Base-by-base conservation (phyloP, 2,888 invertebrate genomes). In the Trachelus troglodyta region DNA sequence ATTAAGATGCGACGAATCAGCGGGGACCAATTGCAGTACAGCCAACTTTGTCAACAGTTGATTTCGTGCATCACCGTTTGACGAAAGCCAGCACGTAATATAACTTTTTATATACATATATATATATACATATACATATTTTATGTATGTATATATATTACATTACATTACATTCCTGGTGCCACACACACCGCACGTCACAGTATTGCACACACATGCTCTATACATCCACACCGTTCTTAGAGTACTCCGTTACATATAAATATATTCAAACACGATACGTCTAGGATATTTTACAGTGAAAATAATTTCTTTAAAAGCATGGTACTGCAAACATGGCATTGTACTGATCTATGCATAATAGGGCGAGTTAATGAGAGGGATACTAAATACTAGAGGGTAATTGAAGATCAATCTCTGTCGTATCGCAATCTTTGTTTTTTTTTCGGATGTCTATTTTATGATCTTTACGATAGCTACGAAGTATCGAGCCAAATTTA, bases 11-110 rank as follows among this genome's bases (percentile, higher is more conserved):
- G 97, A 77, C 93, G 97, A 88, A 96, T 98, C 86, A 97, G 97
- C 0, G 97, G 97, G 9, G 97, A 98, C 91, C 96, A 96, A 91
- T 93, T 95, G 85, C 96, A 97, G 89, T 97, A 97, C 89, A 96
- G 96, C 81, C 96, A 97, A 91, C 93, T 97, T 69, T 97, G 97
- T 91, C 96, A 97, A 89, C 97, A 97, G 92, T 92, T 98, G 86
- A 96, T 97, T 80, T 96, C 96, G 75, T 97, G 96, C 89, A 95
- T 97, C 93, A 96, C 96, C 79, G 96, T 96, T 89, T 96, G 91
- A 91, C 91, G 90, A 87, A 89, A 87, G 83, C 87, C 87, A 87
- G 85, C 83, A 79, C 79, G 83, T 86, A 81, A 85, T 80, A 76
- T 81, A 83, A 84, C 40, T 79, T 78, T 79, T 76, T 56, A 73